Evolutionary conservation across 1,140 invertebrate species (phyloP).

Genomic region (Drosophila gunungcola): DNA sequence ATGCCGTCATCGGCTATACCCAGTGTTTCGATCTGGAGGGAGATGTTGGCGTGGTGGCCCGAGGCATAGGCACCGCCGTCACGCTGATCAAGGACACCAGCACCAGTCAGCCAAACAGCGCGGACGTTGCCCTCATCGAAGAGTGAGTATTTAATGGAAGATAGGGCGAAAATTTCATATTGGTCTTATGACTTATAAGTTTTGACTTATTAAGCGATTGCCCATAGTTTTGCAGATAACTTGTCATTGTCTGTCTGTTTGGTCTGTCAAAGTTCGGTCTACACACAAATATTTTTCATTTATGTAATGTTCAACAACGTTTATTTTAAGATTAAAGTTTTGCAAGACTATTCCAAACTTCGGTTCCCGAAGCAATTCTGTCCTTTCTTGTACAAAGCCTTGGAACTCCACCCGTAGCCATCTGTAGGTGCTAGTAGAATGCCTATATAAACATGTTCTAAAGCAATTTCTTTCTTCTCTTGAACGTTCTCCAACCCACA

Average conservation of each 20-base stretch:
- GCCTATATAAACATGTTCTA: conserved; percentile 40
- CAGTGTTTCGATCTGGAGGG: conserved; percentile 99
- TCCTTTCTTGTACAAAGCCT: not conserved
- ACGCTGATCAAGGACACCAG: conserved; percentile 88
- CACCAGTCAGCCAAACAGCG: conserved; percentile 81
- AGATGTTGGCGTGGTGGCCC: conserved; percentile 96
- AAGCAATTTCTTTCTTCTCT: conserved; percentile 65
- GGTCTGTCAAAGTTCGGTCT: not conserved
- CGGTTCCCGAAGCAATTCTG: conserved; percentile 1
- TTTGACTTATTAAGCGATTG: not conserved
- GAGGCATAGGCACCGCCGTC: conserved; percentile 96
- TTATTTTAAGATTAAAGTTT: too few relatives aligned
- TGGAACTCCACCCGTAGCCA: not conserved
- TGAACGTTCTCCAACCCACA: conserved; percentile 60
- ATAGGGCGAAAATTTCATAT: not conserved
- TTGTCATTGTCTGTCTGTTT: not conserved
- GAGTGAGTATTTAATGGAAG: conserved; percentile 87
- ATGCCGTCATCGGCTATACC: conserved; percentile 97
- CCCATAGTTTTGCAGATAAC: not conserved
- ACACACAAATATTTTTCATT: not conserved
- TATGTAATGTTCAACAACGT: too few relatives aligned
- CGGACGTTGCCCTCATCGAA: conserved; percentile 85
- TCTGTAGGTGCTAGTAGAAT: conserved; percentile 16
- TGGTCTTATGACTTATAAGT: not conserved
- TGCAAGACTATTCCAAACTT: conserved; percentile 10